Evolutionary conservation across 1,140 invertebrate genomes (phyloP).

Genomic region (Microvelia longipes): DNA sequence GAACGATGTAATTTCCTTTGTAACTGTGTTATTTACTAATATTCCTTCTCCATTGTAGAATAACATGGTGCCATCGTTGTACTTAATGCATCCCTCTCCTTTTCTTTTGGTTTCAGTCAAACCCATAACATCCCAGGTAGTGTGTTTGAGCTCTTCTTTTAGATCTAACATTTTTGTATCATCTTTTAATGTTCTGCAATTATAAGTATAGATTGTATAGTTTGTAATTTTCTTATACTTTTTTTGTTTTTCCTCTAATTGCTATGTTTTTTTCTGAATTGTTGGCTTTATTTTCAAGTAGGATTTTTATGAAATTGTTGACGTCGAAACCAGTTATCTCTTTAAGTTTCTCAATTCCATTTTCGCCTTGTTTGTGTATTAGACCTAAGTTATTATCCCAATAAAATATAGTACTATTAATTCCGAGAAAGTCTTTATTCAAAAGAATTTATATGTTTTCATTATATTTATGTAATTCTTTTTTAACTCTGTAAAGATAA

Average conservation of each 20-base stretch:
- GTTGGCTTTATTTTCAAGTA: background rate
- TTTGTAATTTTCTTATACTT: background rate
- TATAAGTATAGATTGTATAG: conserved; percentile 1
- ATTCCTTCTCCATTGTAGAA: background rate
- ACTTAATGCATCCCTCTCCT: background rate
- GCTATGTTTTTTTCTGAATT: background rate
- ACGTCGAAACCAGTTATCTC: background rate
- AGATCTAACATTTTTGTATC: background rate
- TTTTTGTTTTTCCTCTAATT: background rate
- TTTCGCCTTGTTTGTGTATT: background rate
- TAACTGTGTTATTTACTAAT: background rate
- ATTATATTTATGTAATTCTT: background rate
- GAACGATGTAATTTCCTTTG: background rate
- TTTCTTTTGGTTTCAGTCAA: background rate
- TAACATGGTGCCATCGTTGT: background rate
- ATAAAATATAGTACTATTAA: background rate
- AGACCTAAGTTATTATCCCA: background rate
- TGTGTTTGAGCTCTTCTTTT: background rate
- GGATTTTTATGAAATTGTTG: background rate
- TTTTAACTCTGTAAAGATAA: background rate
- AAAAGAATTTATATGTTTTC: background rate
- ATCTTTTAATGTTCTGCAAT: background rate
- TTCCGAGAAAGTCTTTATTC: background rate
- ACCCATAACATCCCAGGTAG: background rate
- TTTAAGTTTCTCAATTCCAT: background rate